Evolutionary conservation across 2,797 vertebrate genomes (phyloP), one percentile per base, ranked within the genome.

Genomic region (Microcaecilia unicolor): DNA sequence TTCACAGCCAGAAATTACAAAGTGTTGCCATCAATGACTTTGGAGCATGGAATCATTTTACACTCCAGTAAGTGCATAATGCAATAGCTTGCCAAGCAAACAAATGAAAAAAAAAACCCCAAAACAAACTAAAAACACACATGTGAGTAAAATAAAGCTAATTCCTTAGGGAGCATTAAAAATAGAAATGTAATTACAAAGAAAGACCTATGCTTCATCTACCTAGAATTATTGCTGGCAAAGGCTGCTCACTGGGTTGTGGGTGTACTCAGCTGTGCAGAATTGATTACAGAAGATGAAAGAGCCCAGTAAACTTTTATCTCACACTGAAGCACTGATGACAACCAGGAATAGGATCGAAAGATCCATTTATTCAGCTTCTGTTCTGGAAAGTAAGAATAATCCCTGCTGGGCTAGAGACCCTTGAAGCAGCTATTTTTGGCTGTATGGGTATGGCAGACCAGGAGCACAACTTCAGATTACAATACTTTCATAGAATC

Each of bases 201-300:
- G 64, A 76, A 76, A 76, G 73, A 55, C 61, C 72, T 68, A 33
- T n/a, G n/a, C n/a, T 55, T 4, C 0, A 65, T 65, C 49, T 31
- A 22, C 32, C 17, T 15, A 53, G 65, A 71, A 38, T 50, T 30
- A 54, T 58, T 7, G 51, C 51, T 64, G 60, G 70, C 68, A 67
- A 61, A 63, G 57, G 51, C 55, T 18, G 57, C 34, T 17, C 3
- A 0, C 34, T 27, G 59, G 59, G 51, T 53, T 62, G 61, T 51
- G 67, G 67, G 57, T 67, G 59, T 66, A 43, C 59, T 80, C 74
- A 72, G 77, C 78, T 80, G 75, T 64, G 65, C 61, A 12, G 69
- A 59, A 64, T 66, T 79, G 80, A 77, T 82, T 83, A 78, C 64
- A 58, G 73, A 61, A 78, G 67, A 83, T 82, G 72, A 83, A 83